phyloP scores from a whole-genome alignment of 2,797 vertebrate genomes.

The Valencia hispanica region DNA sequence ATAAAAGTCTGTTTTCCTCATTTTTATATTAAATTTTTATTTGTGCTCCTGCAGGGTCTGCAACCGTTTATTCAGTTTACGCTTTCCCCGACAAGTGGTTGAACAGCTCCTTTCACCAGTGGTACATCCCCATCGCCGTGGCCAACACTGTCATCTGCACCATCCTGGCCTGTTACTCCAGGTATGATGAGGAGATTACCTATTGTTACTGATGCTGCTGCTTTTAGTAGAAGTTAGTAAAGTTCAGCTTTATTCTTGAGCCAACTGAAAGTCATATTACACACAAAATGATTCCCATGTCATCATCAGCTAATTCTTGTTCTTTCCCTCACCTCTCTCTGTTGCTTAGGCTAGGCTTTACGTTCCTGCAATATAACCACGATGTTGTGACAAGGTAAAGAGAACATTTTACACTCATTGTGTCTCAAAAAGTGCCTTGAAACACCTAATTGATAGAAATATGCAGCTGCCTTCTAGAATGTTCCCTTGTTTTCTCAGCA shows the following conservation, averaged over 20 bases:
- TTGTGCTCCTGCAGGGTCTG: constrained; percentile 82
- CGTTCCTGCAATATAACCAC: constrained; percentile 75
- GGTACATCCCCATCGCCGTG: constrained; percentile 82
- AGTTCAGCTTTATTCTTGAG: not conserved
- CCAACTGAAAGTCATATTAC: not conserved
- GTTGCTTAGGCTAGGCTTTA: constrained; percentile 80
- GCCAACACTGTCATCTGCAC: constrained; percentile 86
- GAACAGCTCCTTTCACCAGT: constrained; percentile 82
- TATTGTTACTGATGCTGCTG: not conserved
- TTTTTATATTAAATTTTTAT: not conserved
- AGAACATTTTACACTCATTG: not conserved
- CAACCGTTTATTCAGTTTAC: constrained; percentile 90
- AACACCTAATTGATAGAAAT: not conserved
- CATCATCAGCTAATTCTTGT: constrained; percentile 44
- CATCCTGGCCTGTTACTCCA: constrained; percentile 90
- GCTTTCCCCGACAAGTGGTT: constrained; percentile 87
- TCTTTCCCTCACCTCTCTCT: constrained; percentile 51
- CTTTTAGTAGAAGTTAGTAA: not conserved
- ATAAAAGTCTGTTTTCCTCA: not conserved
- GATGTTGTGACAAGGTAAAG: constrained; percentile 80
- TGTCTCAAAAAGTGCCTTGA: not conserved
- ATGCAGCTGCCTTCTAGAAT: too few relatives aligned
- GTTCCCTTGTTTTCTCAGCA: not conserved
- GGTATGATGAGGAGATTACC: constrained; percentile 72
- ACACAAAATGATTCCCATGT: not conserved